Conservation (phyloP, 2,113 vertebrate species). For the Amphiprion percula region DNA sequence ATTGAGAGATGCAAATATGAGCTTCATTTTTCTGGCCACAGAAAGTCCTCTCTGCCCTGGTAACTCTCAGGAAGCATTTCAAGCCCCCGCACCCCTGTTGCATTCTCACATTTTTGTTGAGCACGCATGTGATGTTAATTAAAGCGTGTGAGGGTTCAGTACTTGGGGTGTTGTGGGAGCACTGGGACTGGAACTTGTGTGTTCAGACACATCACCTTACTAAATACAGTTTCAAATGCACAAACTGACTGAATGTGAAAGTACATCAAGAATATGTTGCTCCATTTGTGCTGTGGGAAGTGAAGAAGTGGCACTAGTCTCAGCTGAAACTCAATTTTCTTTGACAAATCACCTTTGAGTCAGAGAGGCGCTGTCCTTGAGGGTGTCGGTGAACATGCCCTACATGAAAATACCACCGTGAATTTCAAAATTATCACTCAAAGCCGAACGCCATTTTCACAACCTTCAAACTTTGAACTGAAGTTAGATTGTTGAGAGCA, state of each 20-base stretch:
- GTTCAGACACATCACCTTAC: conserved; percentile 17
- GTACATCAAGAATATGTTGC: conserved; percentile 3
- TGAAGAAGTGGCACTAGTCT: conserved; percentile 3
- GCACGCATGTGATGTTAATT: conserved; percentile 37
- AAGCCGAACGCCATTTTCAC: not conserved
- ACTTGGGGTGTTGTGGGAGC: not conserved
- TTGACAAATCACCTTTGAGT: conserved; percentile 58
- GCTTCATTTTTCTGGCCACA: not conserved
- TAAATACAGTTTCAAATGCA: conserved; percentile 34
- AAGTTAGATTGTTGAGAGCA: conserved; percentile 11
- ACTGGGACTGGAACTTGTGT: conserved; percentile 3
- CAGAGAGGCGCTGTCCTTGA: conserved; percentile 8
- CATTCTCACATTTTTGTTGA: conserved; percentile 30
- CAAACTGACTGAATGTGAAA: conserved; percentile 23
- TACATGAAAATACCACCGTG: conserved; percentile 38
- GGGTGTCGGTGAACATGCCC: conserved; percentile 30
- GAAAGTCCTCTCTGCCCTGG: not conserved
- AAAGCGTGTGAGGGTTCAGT: conserved; percentile 41
- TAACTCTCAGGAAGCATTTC: conserved; percentile 18
- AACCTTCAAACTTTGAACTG: conserved; percentile 48
- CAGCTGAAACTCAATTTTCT: conserved; percentile 40
- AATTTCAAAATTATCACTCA: conserved; percentile 11
- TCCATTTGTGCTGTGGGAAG: conserved; percentile 4
- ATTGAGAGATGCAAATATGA: conserved; percentile 10
- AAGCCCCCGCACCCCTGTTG: not conserved